Evolutionary conservation across 2,113 vertebrate species (phyloP).

Genomic region (Turnix velox): DNA sequence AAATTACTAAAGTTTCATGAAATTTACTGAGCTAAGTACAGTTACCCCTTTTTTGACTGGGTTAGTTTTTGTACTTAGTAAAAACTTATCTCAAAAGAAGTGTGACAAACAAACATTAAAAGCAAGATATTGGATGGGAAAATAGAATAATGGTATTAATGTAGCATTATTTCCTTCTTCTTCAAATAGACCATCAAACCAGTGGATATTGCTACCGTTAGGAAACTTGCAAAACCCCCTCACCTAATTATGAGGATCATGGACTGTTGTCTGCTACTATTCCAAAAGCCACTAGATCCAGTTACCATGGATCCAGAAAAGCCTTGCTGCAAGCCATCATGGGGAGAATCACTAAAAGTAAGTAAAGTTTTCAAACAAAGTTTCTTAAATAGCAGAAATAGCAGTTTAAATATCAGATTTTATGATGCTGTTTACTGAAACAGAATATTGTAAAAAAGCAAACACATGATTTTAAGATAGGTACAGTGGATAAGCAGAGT

Average conservation of each 20-base stretch:
- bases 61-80: background rate
- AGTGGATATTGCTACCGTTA: conserved; percentile 77
- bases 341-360: conserved; percentile 79
- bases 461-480: background rate
- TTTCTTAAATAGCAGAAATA: background rate
- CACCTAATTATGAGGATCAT: conserved; percentile 81
- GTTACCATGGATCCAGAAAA: conserved; percentile 77
- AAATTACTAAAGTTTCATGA: background rate
- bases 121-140: background rate
- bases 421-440: background rate
- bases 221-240: conserved; percentile 78
- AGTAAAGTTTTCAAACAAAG: background rate
- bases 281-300: conserved; percentile 75
- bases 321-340: conserved; percentile 75
- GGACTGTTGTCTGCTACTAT: conserved; percentile 76
- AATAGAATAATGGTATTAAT: background rate
- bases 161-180: background rate
- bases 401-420: background rate
- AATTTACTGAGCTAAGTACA: background rate
- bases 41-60: background rate
- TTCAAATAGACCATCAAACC: conserved; percentile 76
- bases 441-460: background rate
- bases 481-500: background rate
- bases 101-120: background rate
- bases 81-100: background rate